Evolutionary conservation across 1,140 invertebrate genomes (phyloP), one percentile per base, ranked within the genome.

Genomic region (Leptinotarsa texana): DNA sequence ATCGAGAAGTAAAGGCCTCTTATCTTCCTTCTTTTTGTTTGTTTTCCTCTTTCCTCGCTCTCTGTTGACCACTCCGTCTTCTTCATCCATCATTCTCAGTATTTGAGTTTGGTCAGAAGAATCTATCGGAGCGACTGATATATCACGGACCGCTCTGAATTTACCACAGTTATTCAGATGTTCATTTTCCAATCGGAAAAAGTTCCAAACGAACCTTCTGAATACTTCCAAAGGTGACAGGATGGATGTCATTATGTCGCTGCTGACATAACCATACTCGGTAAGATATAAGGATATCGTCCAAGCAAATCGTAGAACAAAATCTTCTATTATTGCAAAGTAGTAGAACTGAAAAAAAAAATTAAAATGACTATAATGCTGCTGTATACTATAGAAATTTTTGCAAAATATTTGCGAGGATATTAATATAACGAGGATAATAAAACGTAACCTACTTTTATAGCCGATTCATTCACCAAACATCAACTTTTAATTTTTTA

Each of bases 141-240:
- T 97, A 84, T 96, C 95, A 73, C 95, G 86, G 1, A 97, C 95
- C 1, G 95, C 95, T 84, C 95, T 88, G 86, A 97, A 97, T 86
- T 97, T 94, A 87, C 95, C 95, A 87, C 95, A 96, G 86, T 97
- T 97, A 86, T 97, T 97, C 18, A 97, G 86, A 90, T 97, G 95
- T 84, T 97, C 95, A 86, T 97, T 97, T 86, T 97, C 95, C 75
- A 97, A 86, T 15, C 96, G 95, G 86, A 97, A 96, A 84, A 94
- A 97, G 84, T 97, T 97, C 96, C 95, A 97, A 17, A 96, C 89
- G 84, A 96, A 97, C 74, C 95, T 87, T 88, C 93, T 88, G 85
- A 95, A 94, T 5, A 97, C 93, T 89, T 97, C 96, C 15, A 96
- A 84, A 1, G 92, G 92, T 4, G 94, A 90, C 15, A 94, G 85